Conservation (phyloP, 2,113 vertebrate species). For the Marcusenius ussheri region DNA sequence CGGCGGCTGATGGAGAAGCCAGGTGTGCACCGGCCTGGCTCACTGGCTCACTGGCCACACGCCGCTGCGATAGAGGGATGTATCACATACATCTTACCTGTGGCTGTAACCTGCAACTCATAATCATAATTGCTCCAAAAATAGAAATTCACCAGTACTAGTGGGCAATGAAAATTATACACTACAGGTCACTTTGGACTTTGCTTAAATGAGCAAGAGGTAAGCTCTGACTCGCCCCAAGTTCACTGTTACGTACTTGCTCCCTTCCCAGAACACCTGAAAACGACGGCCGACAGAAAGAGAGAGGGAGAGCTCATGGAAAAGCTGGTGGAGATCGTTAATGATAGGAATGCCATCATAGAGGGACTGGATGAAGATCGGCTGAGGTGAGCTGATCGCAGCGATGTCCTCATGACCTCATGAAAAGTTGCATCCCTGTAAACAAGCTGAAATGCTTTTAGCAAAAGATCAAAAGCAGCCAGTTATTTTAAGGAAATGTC, state of each 20-base stretch:
- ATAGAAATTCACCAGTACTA: background rate
- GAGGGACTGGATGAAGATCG: conserved; percentile 88
- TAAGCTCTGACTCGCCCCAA: background rate
- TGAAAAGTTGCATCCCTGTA: background rate
- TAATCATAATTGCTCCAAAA: background rate
- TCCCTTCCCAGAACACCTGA: conserved; percentile 62
- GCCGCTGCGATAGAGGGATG: background rate
- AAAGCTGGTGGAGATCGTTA: conserved; percentile 75
- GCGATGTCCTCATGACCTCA: background rate
- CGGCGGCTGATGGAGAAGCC: conserved; percentile 73
- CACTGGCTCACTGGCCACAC: background rate
- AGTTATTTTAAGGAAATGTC: background rate
- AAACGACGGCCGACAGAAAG: conserved; percentile 61
- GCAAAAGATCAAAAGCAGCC: background rate
- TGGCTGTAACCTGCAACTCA: background rate
- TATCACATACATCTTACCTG: background rate
- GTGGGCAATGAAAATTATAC: background rate
- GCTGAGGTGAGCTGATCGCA: conserved; percentile 62
- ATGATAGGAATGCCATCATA: conserved; percentile 77
- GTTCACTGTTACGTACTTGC: background rate
- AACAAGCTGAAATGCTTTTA: background rate
- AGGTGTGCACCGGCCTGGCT: conserved; percentile 50
- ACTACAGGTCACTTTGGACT: background rate
- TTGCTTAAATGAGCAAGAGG: background rate
- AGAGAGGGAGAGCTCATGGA: conserved; percentile 73